Base-by-base conservation (phyloP, 2,797 vertebrate species). In the Oreochromis mossambicus region DNA sequence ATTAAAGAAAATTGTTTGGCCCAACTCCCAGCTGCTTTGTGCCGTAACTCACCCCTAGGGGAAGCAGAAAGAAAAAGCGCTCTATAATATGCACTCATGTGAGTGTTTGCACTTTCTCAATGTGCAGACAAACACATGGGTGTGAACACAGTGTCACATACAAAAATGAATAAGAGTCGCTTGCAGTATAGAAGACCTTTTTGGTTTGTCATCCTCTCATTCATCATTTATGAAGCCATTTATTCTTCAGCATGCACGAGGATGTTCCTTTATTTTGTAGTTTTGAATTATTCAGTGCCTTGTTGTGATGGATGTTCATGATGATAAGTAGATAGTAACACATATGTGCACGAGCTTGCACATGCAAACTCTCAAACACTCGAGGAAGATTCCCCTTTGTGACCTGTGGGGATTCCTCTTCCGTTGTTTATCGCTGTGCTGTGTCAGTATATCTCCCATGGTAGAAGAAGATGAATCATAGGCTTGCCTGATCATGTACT, bases 221-320 rank as follows among this genome's bases (percentile, higher is more conserved):
- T 83, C 84, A 94, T 94, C 88, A 95, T 95, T 93, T 79, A 95
- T 93, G 26, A 90, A 63, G 54, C 63, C 83, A 52, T 93, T 94
- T 92, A 93, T 92, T 92, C 89, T 93, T 86, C 77, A 48, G 70
- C 91, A 92, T 91, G 91, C 84, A 84, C 86, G 73, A 78, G 81
- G 86, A 94, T 93, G 90, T 90, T 89, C 87, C 83, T 93, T 95
- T 93, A 92, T 94, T 96, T 96, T 96, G 94, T 94, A 87, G 77
- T 46, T 15, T 77, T 96, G 83, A 93, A 96, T 96, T 89, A 96
- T 96, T 95, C 88, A 95, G 84, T 29, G 7, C 52, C 87, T 92
- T 86, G 91, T 90, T 93, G 88, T 92, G 89, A 90, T 89, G 89
- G 90, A 92, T 92, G 94, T 79, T 86, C 87, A 51, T 29, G 73